Evolutionary conservation across 2,797 vertebrate species (phyloP), one percentile per base, ranked within the genome.

Genomic region (Enoplosus armatus): DNA sequence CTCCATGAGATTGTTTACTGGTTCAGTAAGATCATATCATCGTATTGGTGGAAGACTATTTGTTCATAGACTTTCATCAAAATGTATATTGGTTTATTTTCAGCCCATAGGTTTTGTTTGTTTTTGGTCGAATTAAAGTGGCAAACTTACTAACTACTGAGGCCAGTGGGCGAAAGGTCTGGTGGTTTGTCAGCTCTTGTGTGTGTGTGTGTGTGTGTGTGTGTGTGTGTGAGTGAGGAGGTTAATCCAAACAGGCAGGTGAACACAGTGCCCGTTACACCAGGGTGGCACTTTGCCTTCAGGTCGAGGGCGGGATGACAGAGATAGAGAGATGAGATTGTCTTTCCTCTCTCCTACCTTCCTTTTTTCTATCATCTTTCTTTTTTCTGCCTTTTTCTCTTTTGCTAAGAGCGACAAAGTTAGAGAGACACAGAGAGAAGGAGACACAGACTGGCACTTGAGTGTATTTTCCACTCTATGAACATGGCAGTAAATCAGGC

Each of bases 381-480:
- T 64, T 69, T 77, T 54, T 48, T 6, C 53, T 22, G n/a, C 35
- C 7, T 41, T 72, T 79, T 59, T 58, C 31, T 37, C n/a, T 24
- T 71, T 31, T n/a, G 67, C 76, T 80, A 22, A 22, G 31, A 82
- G 83, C 47, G 5, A 47, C 62, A 66, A 22, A 75, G 41, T 61
- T 61, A 14, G 29, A 80, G 37, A 29, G 61, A 48, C 12, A 48
- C 12, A 15, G 15, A 7, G 24, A 35, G 60, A 61, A 26, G 53
- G 39, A 84, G 69, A 72, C 55, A 50, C 15, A 37, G 64, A 62
- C 58, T 33, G 80, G 66, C 71, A 72, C 71, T 66, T 26, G n/a
- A 43, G 75, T 70, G 58, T 67, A 39, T 86, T 89, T 92, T 90
- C 85, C 80, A 69, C 72, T 70, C 26, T 39, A 24, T 61, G 76